These are phyloP conservation scores for Junonia oenone DNA, from an alignment of 2,888 invertebrate genomes.

Conservation along the genomic window DNA sequence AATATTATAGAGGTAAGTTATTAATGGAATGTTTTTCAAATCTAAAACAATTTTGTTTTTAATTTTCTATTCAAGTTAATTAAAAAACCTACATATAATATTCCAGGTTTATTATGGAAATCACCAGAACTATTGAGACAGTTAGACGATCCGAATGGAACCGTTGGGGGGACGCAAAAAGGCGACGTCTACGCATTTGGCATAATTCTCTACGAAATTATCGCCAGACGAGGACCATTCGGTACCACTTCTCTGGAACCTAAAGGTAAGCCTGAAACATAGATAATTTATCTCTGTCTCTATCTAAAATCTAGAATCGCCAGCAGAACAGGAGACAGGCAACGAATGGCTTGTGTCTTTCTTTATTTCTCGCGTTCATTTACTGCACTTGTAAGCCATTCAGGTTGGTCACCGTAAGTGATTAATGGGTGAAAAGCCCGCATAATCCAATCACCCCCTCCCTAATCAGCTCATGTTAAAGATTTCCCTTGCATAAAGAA, in stretches of 20 bases:
- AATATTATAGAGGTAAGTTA: slow-evolving; percentile 90
- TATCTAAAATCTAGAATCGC: too few relatives aligned
- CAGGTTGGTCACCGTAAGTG: too few relatives aligned
- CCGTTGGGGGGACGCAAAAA: slow-evolving; percentile 87
- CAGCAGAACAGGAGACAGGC: too few relatives aligned
- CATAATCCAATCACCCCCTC: too few relatives aligned
- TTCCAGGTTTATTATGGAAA: slow-evolving; percentile 93
- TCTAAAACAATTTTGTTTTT: background rate
- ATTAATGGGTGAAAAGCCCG: too few relatives aligned
- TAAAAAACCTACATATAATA: too few relatives aligned
- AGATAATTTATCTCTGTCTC: too few relatives aligned
- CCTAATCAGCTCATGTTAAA: too few relatives aligned
- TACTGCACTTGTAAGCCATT: too few relatives aligned
- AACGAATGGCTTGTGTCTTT: too few relatives aligned
- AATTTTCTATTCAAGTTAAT: background rate
- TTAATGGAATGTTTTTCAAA: background rate
- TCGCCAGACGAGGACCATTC: slow-evolving; percentile 94
- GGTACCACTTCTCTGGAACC: slow-evolving; percentile 89
- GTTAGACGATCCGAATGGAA: slow-evolving; percentile 80
- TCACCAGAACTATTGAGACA: slow-evolving; percentile 94
- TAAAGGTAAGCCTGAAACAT: slow-evolving; percentile 82
- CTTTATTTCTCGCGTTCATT: too few relatives aligned
- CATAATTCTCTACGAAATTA: slow-evolving; percentile 95
- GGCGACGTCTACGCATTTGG: slow-evolving; percentile 98
- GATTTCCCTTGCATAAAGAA: too few relatives aligned